These are phyloP conservation scores for Pollenia griseotomentosa DNA, from an alignment of 2,888 invertebrate species.

Conservation along the genomic window DNA sequence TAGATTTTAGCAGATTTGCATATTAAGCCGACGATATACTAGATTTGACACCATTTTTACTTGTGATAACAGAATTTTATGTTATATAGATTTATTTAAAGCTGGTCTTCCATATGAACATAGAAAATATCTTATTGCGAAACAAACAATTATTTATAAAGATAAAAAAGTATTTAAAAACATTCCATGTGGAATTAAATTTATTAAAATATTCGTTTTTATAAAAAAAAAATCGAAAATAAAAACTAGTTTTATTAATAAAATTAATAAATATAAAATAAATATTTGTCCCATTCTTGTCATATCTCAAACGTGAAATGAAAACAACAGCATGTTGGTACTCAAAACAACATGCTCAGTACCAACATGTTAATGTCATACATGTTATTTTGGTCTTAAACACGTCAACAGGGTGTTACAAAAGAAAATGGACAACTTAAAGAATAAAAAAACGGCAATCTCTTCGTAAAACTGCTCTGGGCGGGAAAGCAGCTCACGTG, in stretches of 20 bases:
- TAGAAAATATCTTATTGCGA: too few species aligned
- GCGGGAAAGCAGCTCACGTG: too few species aligned
- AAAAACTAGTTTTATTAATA: conserved; percentile 28
- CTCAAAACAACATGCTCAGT: conserved; percentile 30
- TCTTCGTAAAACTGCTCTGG: too few species aligned
- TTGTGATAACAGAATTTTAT: too few species aligned
- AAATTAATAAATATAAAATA: conserved; percentile 10
- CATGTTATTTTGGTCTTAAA: conserved; percentile 10
- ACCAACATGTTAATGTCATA: conserved; percentile 54
- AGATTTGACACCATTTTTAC: too few species aligned
- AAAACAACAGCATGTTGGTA: conserved; percentile 43
- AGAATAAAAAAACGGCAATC: too few species aligned
- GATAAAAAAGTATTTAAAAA: background rate
- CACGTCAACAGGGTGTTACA: conserved; percentile 18
- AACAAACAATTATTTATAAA: background rate
- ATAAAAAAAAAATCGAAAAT: background rate
- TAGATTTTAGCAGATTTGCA: too few species aligned
- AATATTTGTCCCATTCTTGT: conserved; percentile 52
- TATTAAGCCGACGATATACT: too few species aligned
- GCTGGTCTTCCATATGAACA: too few species aligned
- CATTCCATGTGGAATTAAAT: conserved; percentile 5
- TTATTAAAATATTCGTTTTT: conserved; percentile 25
- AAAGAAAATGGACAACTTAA: background rate
- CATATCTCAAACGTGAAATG: conserved; percentile 32
- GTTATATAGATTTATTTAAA: too few species aligned